Base-by-base conservation (phyloP, 2,113 vertebrate species). In the Geococcyx californianus region DNA sequence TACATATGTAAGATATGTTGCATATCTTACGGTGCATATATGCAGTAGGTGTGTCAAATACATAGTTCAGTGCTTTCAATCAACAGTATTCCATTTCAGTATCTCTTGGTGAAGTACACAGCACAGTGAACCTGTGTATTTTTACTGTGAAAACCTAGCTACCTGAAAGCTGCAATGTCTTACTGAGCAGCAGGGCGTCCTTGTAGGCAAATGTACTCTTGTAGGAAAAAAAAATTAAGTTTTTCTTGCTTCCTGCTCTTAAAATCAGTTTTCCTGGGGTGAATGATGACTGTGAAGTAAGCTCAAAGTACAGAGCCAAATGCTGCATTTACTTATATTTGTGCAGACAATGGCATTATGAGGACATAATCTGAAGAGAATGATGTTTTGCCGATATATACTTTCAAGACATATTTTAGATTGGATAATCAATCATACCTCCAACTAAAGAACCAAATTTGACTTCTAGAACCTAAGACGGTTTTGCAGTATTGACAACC, bases 221-320 rank as follows among this genome's bases (percentile, higher is more conserved):
- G 8, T 19, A 73, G 51, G 63, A 49, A 38, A 25, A 81, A n/a
- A 75, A 92, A 88, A 58, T 69, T 38, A 75, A 45, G 6, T 87
- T 92, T 86, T 90, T 14, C 84, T 72, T 94, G 63, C 68, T 90
- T 24, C 56, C 55, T 86, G 2, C 49, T 94, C 60, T 72, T 63
- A 40, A 84, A 91, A 78, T 21, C 73, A 63, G 55, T 81, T 89
- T 66, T 89, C 10, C 44, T 72, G 42, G 31, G 33, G 58, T 95
- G 93, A 97, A 64, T 95, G 83, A 96, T 93, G 92, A 81, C 89
- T 94, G 66, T 95, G 96, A 95, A 91, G 90, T 96, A 95, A 96
- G 95, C 95, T 87, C 34, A 26, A 89, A 89, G 78, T 78, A 74
- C 68, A 66, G 93, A 94, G 94, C 94, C 92, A 96, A 96, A 82